phyloP scores from a whole-genome alignment of 1,140 invertebrate species.

The Diplogasteroides magnus region DNA sequence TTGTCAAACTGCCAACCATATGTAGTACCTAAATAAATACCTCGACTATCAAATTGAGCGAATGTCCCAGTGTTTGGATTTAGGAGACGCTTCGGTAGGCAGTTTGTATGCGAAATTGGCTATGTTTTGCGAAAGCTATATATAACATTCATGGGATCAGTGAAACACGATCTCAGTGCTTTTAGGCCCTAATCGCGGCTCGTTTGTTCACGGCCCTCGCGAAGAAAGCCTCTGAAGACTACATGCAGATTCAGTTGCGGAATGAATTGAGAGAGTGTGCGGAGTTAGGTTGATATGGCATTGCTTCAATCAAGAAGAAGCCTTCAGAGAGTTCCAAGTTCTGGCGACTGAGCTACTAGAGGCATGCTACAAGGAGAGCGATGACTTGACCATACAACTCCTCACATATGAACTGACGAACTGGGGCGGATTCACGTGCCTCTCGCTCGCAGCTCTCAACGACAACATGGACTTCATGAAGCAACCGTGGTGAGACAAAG shows the following conservation, averaged over 20 bases:
- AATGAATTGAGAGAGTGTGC: constrained; percentile 67
- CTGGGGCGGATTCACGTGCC: constrained; percentile 91
- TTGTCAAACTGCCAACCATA: no score
- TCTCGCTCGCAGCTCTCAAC: constrained; percentile 85
- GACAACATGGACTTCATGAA: constrained; percentile 84
- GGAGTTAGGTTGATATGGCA: constrained; percentile 48
- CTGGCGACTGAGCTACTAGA: constrained; percentile 79
- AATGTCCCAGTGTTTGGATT: no score
- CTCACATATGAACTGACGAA: constrained; percentile 92
- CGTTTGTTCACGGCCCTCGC: constrained; percentile 94
- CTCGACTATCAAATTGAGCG: no score
- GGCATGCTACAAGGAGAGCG: constrained; percentile 86
- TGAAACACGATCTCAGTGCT: constrained; percentile 69
- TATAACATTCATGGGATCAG: constrained; percentile 66
- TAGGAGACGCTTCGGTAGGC: no score
- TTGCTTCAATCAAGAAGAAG: constrained; percentile 7
- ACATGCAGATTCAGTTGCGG: constrained; percentile 86
- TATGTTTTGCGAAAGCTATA: no score
- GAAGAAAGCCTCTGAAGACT: constrained; percentile 89
- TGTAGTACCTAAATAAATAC: no score
- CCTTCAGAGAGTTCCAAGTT: constrained; percentile 58
- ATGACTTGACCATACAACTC: constrained; percentile 84
- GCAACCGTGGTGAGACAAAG: constrained; percentile 71
- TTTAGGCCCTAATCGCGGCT: constrained; percentile 77
- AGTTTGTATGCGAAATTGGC: no score